Evolutionary conservation across 1,140 invertebrate genomes (phyloP).

Genomic region (Pseudomyrmex dendroicus): DNA sequence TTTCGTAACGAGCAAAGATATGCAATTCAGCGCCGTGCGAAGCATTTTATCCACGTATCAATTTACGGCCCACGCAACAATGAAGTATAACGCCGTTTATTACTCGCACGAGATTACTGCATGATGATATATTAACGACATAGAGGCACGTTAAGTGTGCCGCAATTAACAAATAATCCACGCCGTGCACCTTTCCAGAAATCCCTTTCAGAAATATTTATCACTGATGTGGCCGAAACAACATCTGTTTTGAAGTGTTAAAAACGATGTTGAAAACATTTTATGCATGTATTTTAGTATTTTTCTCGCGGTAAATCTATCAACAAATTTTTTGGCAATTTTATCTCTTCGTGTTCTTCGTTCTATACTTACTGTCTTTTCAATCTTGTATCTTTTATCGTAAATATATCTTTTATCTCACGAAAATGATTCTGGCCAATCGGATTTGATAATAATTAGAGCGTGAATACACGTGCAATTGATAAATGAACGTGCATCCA

Average conservation of each 20-base stretch:
- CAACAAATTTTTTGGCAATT: neutral
- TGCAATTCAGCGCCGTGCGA: constrained; percentile 20
- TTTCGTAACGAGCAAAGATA: constrained; percentile 8
- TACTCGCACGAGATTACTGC: constrained; percentile 31
- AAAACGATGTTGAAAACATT: no score
- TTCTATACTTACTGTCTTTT: neutral
- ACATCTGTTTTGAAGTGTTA: no score
- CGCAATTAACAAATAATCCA: constrained; percentile 28
- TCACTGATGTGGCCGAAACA: neutral
- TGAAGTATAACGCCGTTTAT: constrained; percentile 43
- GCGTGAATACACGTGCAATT: constrained; percentile 2
- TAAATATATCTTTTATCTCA: no score
- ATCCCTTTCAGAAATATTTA: neutral
- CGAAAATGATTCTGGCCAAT: neutral
- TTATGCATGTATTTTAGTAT: no score
- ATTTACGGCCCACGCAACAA: constrained; percentile 35
- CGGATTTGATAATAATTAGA: neutral
- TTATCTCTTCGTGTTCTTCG: neutral
- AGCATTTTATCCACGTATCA: constrained; percentile 48
- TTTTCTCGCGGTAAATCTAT: no score
- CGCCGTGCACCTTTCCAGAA: neutral
- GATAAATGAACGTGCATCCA: neutral
- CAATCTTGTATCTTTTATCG: neutral
- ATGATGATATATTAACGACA: constrained; percentile 13
- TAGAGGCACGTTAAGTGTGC: neutral